Evolutionary conservation across 2,888 invertebrate genomes (phyloP).

Genomic region (Spisula subtruncata): DNA sequence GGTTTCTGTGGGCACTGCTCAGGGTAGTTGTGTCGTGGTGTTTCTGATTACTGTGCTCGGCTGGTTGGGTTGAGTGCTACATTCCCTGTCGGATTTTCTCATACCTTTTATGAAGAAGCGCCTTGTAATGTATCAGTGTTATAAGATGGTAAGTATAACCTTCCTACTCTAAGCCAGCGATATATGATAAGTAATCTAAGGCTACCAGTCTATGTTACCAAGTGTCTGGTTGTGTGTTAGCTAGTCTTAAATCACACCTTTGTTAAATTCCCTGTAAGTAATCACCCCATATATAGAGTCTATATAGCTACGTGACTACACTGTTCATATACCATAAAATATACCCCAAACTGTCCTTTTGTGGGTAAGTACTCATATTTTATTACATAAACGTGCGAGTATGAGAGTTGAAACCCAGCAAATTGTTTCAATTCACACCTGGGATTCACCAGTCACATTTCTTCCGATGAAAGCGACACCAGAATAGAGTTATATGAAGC

Average conservation of each 20-base stretch:
- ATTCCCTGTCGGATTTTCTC: no score
- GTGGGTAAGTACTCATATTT: neutral
- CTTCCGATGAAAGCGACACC: slow-evolving; percentile 4
- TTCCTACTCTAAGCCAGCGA: no score
- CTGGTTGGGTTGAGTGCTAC: no score
- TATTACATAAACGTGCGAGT: slow-evolving; percentile 19
- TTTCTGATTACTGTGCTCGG: no score
- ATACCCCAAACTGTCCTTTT: slow-evolving; percentile 14
- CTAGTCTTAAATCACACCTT: neutral
- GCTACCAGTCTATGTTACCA: neutral
- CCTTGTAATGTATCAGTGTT: no score
- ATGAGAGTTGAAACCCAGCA: neutral
- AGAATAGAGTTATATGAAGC: neutral
- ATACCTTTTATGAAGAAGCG: no score
- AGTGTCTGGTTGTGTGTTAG: neutral
- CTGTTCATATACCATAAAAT: neutral
- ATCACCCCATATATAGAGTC: neutral
- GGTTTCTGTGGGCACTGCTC: no score
- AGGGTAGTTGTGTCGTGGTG: no score
- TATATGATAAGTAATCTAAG: neutral
- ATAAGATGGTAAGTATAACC: no score
- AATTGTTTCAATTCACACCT: slow-evolving; percentile 22
- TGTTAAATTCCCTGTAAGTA: slow-evolving; percentile 14
- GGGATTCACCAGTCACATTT: neutral
- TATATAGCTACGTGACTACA: neutral